Evolutionary conservation across 2,797 vertebrate species (phyloP), one percentile per base, ranked within the genome.

Genomic region (Danionella dracula): DNA sequence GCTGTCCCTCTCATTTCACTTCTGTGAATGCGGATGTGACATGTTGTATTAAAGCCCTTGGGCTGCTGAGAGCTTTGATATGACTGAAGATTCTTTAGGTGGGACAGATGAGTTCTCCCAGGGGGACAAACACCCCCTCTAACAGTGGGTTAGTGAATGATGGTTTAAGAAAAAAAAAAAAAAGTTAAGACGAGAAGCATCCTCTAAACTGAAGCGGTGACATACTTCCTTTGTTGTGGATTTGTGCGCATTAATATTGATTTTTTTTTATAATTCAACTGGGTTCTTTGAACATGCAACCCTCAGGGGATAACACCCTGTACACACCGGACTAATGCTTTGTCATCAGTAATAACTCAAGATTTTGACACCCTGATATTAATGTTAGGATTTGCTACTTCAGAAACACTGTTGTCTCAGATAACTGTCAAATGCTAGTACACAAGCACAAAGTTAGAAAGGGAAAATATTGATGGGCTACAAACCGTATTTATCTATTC

Each of bases 211-310:
- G 77, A 66, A 79, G 80, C 68, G 61, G 84, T 86, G 89, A 87
- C 86, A 72, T 56, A 40, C 86, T 90, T 83, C 88, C 87, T 86
- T 84, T 85, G 91, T 92, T 90, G 87, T 83, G 81, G 85, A 87
- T 90, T 87, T 84, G 84, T 83, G 84, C 80, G 85, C 90, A 91
- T 92, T 92, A 87, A 91, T 93, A 94, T 94, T 95, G 94, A 94
- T 94, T 94, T 92, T 91, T 90, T n/a, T n/a, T n/a, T n/a, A n/a
- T n/a, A n/a, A 89, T 90, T 91, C 88, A 84, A 85, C 78, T 87
- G 86, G 85, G 90, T 88, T 87, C 91, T 93, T 92, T 74, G 71
- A 93, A 93, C 82, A 90, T 89, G 84, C 87, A 91, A 82, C 90
- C 92, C 67, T 78, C 78, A 78, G 88, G 80, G 80, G 74, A 55